Evolutionary conservation across 2,797 vertebrate species (phyloP), one percentile per base, ranked within the genome.

Genomic region (Oryzias sinensis): DNA sequence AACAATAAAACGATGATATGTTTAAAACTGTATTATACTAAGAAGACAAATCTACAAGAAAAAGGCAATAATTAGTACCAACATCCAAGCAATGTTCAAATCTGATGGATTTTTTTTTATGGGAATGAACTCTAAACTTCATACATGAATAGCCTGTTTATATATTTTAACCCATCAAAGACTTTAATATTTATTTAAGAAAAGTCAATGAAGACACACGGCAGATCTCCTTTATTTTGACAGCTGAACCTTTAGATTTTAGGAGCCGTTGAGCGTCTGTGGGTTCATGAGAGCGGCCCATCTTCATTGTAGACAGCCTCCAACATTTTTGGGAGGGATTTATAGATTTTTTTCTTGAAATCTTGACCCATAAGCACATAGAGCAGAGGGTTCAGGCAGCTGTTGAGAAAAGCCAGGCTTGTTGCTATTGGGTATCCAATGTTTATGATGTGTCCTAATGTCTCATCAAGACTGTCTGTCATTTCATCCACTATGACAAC

Each of bases 311-410:
- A 93, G 18, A 93, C 92, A 0, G 62, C 89, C 81, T 94, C 93
- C 73, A 93, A 72, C 5, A 92, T 87, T 50, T 90, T 89, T 42
- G 92, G 85, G 59, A 93, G 85, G 40, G 93, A 93, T 71, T 88
- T 90, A 49, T 89, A 86, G 43, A 93, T 81, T 66, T 91, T 92
- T 73, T 93, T 87, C 74, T 93, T 90, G 72, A 93, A 92, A 79
- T 93, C 90, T 70, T 92, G 92, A 4, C 92, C 93, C 86, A 94
- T 92, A 57, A 93, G 93, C 33, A 93, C 92, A 33, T 93, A 94
- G 14, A 94, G 74, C 65, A 93, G 69, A 2, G 93, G 93, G 62
- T 94, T 94, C 48, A 94, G 73, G 56, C 93, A 93, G 66, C 92
- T 93, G 81, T 93, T 94, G 42, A 93, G 86, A 58, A 89, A 93